Evolutionary conservation across 2,113 vertebrate species (phyloP), one percentile per base, ranked within the genome.

Genomic region (Ciconia maguari): DNA sequence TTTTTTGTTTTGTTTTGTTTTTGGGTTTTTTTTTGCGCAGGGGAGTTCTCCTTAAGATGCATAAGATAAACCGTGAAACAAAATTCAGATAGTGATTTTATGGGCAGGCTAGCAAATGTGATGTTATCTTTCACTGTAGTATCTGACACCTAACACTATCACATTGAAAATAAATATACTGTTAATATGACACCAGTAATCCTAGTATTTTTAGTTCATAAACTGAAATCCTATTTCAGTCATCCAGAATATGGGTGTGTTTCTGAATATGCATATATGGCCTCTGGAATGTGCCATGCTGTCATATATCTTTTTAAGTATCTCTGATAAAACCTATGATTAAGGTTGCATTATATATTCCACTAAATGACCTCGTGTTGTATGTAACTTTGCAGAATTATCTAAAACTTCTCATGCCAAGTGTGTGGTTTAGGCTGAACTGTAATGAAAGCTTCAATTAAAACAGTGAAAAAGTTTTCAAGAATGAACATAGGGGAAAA

Each of bases 21-120:
- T n/a, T n/a, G n/a, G n/a, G n/a, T n/a, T 27, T 16, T 2, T 64
- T 15, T n/a, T 16, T 9, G 13, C 15, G 4, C 5, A 6, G 18
- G 19, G 7, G 2, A 1, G 5, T 42, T 58, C 32, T 68, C 16
- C 25, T 51, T 61, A 51, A 57, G 16, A 27, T 68, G 15, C 3
- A 1, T 13, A 46, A 62, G n/a, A 54, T 27, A 51, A 87, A 52
- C 5, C 20, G 12, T 49, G 42, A 71, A 90, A 48, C 20, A 88
- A 54, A 77, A 57, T 62, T 70, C 9, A 42, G 22, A 13, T 20
- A 55, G 32, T 42, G 44, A 36, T n/a, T 74, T 79, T 17, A 11
- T 19, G 22, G 20, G 21, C 51, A 57, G 38, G 7, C 30, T 84
- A 34, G 68, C 32, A 80, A 44, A 78, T 34, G 12, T 9, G 10